Base-by-base conservation (phyloP, 2,113 vertebrate species). In the Brachionichthys hirsutus region DNA sequence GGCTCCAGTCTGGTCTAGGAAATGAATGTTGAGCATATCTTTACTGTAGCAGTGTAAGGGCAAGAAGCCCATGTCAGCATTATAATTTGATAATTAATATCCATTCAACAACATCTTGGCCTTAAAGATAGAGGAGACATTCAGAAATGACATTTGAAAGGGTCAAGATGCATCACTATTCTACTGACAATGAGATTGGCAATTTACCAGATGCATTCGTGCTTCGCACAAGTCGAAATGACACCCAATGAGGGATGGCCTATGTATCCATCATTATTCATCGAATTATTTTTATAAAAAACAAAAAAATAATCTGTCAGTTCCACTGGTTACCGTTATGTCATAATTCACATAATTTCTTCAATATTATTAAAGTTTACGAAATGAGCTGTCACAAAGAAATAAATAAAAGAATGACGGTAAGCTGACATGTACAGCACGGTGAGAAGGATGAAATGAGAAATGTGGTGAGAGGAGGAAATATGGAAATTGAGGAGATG, bases 401-500 rank as follows among this genome's bases (percentile, higher is more conserved):
- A 30, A 17, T 22, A 14, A 54, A 18, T 2, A 10, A 53, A 15
- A 30, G 50, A 24, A 54, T 30, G 4, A 34, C 14, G 16, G 10
- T 30, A 18, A 44, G 58, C 43, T 19, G 14, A 62, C 19, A 58
- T 12, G 40, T 38, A 50, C 36, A 50, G 46, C 24, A 52, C 41
- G 43, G 30, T 30, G 42, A 68, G 59, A 56, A 67, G 69, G 24
- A 75, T 57, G 36, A 55, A 49, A 72, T 40, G 16, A 73, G 59
- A 18, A 20, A 53, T 70, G 68, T 70, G 54, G 20, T 67, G 67
- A 83, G 75, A 49, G 54, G 72, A 41, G 49, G 50, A 60, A 62
- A 68, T 46, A 76, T 77, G 75, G 77, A 81, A 81, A 81, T 62
- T 61, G 76, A 63, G 67, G 75, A 59, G 75, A 81, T 76, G 77